Conservation (phyloP, 2,797 vertebrate species). For the Falco rusticolus region DNA sequence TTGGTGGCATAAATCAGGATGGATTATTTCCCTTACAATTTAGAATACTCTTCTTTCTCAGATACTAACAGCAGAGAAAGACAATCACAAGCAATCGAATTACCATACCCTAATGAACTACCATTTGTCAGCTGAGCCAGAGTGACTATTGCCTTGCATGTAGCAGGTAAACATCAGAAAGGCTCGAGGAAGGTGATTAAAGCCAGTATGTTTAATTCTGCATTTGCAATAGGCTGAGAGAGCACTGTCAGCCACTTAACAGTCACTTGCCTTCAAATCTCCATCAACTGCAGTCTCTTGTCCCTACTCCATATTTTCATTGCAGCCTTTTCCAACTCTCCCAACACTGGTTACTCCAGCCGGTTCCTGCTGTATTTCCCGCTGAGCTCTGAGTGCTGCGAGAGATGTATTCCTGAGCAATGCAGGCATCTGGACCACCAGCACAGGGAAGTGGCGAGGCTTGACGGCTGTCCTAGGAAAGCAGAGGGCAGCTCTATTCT, state of each 20-base stretch:
- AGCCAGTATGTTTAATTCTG: neutral
- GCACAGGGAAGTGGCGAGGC: neutral
- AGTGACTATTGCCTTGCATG: neutral
- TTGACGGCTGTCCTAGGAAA: neutral
- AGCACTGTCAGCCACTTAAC: neutral
- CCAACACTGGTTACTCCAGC: neutral
- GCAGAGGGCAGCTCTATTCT: neutral
- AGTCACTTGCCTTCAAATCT: neutral
- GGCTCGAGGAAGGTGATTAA: neutral
- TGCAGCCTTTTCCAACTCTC: neutral
- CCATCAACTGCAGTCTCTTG: neutral
- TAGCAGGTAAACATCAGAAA: neutral
- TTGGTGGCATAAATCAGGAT: neutral
- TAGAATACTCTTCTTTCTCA: neutral
- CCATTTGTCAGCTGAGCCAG: conserved; percentile 9
- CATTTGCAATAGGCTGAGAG: neutral
- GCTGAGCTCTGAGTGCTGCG: neutral
- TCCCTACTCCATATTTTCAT: neutral
- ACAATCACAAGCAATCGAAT: conserved; percentile 12
- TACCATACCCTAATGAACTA: conserved; percentile 38
- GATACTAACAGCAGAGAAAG: neutral
- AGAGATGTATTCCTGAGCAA: neutral
- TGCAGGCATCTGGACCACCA: neutral
- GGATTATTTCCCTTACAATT: neutral
- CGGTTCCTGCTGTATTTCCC: neutral